Evolutionary conservation across 2,888 invertebrate species (phyloP), one percentile per base, ranked within the genome.

Genomic region (Dynastes maya): DNA sequence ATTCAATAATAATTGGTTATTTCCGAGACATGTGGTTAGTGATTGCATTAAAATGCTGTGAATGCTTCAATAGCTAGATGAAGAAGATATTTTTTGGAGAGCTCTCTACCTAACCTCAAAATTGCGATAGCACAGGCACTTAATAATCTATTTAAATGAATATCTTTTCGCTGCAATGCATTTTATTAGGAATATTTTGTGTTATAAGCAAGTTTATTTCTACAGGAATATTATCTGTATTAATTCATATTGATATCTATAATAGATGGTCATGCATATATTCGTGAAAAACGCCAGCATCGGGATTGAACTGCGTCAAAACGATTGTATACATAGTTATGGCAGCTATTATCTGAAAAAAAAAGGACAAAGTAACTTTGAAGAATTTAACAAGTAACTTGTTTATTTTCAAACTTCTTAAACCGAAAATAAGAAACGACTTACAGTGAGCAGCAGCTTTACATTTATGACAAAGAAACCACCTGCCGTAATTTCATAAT

Each of bases 401-500:
- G 32, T 13, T 37, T 29, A 1, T 29, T 32, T 64, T 32, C 8
- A 37, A 58, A 58, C 58, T 16, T 6, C 22, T 6, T 22, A 11
- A 58, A 53, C 2, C 3, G 22, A 6, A 67, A 68, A 51, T 11
- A 6, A 45, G 22, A 49, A 16, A 53, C 40, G 11, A 72, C 45
- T 72, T 72, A 76, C 76, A 37, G 40, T 9, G n/a, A 32, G 65
- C 22, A 67, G 29, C 2, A 76, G 29, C 2, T 64, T 65, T 51
- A 67, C 32, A 6, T 76, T 67, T 29, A 76, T 55, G 8, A 27
- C 53, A 37, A 67, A 53, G 16, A 76, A 37, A n/a, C 76, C 67
- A 9, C 53, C 76, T n/a, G 76, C 27, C 5, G 29, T 51, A 37
- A 76, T 67, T 22, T 76, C 51, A 16, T 29, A 76, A 53, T 76